phyloP scores from a whole-genome alignment of 2,888 invertebrate genomes.

The Monopis laevigella region DNA sequence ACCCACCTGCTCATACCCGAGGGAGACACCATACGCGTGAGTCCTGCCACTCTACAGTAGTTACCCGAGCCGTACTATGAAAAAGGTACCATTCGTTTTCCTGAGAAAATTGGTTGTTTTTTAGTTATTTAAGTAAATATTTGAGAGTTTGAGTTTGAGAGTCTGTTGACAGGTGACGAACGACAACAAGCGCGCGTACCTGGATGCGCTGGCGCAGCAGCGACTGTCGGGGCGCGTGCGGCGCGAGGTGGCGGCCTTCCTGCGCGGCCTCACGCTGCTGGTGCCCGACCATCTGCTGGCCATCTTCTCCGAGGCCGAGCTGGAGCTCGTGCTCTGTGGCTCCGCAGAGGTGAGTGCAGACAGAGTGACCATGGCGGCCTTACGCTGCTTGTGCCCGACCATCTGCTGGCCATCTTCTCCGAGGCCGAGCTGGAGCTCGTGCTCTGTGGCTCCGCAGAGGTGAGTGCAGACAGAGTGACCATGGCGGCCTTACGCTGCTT shows the following conservation, averaged over 20 bases:
- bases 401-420: constrained; percentile 93
- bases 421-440: constrained; percentile 94
- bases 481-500: constrained; percentile 89
- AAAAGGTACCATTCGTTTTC: no score
- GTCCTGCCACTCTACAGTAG: no score
- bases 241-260: constrained; percentile 86
- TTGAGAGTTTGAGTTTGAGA: no score
- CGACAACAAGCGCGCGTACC: constrained; percentile 80
- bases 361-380: no score
- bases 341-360: no score
- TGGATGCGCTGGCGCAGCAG: constrained; percentile 91
- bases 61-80: no score
- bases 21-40: constrained; percentile 73
- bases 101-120: no score
- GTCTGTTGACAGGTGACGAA: constrained; percentile 81
- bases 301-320: constrained; percentile 95
- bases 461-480: no score
- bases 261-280: constrained; percentile 89
- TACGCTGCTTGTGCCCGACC: constrained; percentile 91
- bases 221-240: constrained; percentile 83
- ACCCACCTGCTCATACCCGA: constrained; percentile 86
- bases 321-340: no score
- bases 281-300: constrained; percentile 93
- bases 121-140: no score
- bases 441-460: no score